Evolutionary conservation across 2,888 invertebrate species (phyloP).

Genomic region (Cataglyphis cursor): DNA sequence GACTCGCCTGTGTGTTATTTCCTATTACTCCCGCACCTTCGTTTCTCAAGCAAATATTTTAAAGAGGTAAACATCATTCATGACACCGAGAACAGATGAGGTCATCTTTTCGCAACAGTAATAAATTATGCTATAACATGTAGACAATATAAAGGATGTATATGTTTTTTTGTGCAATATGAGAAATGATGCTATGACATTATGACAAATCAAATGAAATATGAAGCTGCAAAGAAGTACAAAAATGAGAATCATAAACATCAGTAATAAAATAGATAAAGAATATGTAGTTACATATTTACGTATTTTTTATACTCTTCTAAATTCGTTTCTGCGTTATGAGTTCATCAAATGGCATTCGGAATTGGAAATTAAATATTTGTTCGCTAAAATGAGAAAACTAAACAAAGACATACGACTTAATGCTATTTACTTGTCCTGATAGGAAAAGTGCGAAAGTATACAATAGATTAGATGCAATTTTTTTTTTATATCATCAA

Average conservation of each 20-base stretch:
- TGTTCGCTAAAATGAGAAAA: conserved; percentile 29
- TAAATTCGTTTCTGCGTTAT: neutral
- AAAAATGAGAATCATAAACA: neutral
- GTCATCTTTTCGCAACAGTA: neutral
- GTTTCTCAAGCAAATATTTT: conserved; percentile 28
- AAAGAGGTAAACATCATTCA: conserved; percentile 8
- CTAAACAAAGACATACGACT: neutral
- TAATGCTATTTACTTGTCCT: neutral
- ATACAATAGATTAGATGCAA: conserved; percentile 29
- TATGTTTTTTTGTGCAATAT: neutral
- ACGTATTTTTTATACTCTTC: neutral
- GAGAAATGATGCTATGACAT: neutral
- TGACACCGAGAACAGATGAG: too few species aligned
- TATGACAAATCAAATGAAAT: neutral
- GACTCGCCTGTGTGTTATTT: conserved; percentile 17
- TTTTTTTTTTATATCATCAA: neutral
- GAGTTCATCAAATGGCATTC: neutral
- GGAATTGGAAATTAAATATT: conserved; percentile 27
- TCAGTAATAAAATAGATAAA: neutral
- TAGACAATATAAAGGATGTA: neutral
- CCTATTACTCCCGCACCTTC: conserved; percentile 12
- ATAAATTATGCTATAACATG: neutral
- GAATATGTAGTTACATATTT: neutral
- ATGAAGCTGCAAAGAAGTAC: neutral
- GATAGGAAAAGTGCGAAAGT: conserved; percentile 28